Evolutionary conservation across 2,888 invertebrate species (phyloP), one percentile per base, ranked within the genome.

Genomic region (Iselma pallidipennis): DNA sequence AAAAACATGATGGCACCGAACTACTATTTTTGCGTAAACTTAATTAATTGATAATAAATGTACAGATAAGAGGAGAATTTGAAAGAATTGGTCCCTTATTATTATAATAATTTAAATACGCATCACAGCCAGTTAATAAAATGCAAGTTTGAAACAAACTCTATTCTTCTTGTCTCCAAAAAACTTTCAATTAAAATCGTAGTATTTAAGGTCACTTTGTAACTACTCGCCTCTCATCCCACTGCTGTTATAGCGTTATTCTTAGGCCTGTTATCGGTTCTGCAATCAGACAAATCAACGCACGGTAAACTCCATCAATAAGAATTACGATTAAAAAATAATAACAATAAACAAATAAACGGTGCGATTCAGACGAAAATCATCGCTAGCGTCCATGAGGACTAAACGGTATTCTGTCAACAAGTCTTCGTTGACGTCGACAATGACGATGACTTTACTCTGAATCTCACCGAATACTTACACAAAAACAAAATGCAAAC

Each of bases 251-350:
- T 77, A 85, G 83, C 80, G 82, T 85, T 84, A 85, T 85, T 82
- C 84, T 84, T 83, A 85, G 82, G 76, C 85, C 85, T 82, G 82
- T 83, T 81, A 85, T 85, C 82, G 84, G 84, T 82, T 85, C 85
- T 86, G 71, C 78, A 73, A 71, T 37, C 56, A 61, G 63, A 68
- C n/a, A 56, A 59, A 26, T 1, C 1, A 54, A 57, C 59, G 29
- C 28, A 28, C n/a, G n/a, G n/a, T n/a, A n/a, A n/a, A n/a, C n/a
- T 23, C 4, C 25, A 49, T 14, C 10, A n/a, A 33, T 21, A 1
- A 12, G 10, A 16, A 16, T 37, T 5, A 14, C 3, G n/a, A n/a
- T n/a, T n/a, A n/a, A n/a, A 23, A 49, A 49, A 1, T 1, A 26
- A 12, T 49, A 26, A 14, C 7, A n/a, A n/a, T n/a, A 49, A 12